A percentile compares a stretch with the other conserved stretches of the same genome.
Conservation (phyloP, 2,888 invertebrate species). For the Synergus laeviventris region DNA sequence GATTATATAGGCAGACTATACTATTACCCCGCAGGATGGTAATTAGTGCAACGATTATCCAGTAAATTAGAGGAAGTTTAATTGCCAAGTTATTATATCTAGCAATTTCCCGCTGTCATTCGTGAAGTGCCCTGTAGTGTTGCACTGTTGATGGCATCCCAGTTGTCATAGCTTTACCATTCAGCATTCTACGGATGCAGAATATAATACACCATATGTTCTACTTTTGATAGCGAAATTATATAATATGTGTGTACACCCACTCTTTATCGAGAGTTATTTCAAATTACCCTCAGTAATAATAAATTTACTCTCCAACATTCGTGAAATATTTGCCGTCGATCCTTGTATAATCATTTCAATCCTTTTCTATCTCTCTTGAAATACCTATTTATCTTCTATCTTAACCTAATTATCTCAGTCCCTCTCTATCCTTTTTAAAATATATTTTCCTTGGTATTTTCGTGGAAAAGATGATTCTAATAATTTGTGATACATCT, state of each 20-base stretch:
- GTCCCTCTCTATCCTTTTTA: background rate
- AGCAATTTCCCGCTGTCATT: slow-evolving; percentile 48
- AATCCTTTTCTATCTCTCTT: background rate
- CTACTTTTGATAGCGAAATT: slow-evolving; percentile 26
- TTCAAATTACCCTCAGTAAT: slow-evolving; percentile 9
- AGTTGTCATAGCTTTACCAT: slow-evolving; percentile 29
- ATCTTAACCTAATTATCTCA: too few species aligned
- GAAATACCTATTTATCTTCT: too few species aligned
- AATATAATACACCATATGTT: slow-evolving; percentile 45
- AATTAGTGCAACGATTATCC: slow-evolving; percentile 43
- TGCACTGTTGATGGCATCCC: slow-evolving; percentile 36
- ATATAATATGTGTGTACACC: background rate
- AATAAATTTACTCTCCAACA: slow-evolving; percentile 40
- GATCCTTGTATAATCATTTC: background rate
- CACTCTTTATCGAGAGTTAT: slow-evolving; percentile 18
- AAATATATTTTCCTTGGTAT: background rate
- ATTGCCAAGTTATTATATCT: slow-evolving; percentile 48
- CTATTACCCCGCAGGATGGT: background rate
- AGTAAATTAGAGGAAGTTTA: slow-evolving; percentile 50
- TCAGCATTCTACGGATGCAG: slow-evolving; percentile 46
- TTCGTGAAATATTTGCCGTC: background rate
- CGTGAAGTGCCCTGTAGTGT: slow-evolving; percentile 46
- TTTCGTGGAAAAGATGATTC: background rate
- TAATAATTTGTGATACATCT: background rate
- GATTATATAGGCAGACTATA: background rate